These are phyloP conservation scores for Steinernema khuongi DNA, from an alignment of 1,140 invertebrate genomes.

Conservation along the genomic window DNA sequence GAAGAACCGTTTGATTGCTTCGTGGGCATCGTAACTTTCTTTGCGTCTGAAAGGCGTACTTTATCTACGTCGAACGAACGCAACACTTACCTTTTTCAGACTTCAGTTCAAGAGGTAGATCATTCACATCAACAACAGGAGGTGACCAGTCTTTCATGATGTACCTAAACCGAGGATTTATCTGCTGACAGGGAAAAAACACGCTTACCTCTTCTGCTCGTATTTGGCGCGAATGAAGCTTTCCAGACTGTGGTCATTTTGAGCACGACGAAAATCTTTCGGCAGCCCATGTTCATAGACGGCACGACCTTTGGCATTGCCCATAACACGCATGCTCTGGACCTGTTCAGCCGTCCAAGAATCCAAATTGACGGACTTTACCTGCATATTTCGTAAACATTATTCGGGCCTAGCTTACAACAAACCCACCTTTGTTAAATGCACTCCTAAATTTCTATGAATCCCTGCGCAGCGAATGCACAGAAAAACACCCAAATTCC, in stretches of 20 bases:
- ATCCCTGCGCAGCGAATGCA: slow-evolving; percentile 97
- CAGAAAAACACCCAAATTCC: slow-evolving; percentile 94
- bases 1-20: not conserved
- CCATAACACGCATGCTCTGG: slow-evolving; percentile 85
- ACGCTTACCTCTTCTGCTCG: slow-evolving; percentile 84
- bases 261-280: slow-evolving; percentile 85
- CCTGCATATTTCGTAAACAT: slow-evolving; percentile 61
- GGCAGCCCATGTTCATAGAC: slow-evolving; percentile 95
- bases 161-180: slow-evolving; percentile 26
- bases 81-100: not conserved
- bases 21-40: not conserved
- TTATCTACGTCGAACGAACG: not conserved
- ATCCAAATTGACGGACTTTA: slow-evolving; percentile 94
- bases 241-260: slow-evolving; percentile 77
- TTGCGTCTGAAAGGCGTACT: not conserved
- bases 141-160: slow-evolving; percentile 29
- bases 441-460: slow-evolving; percentile 91
- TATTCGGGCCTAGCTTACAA: not conserved
- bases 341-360: slow-evolving; percentile 95
- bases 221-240: slow-evolving; percentile 94
- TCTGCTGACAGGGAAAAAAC: slow-evolving; percentile 4
- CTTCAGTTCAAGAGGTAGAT: slow-evolving; percentile 20
- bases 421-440: slow-evolving; percentile 70
- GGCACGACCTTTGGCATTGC: slow-evolving; percentile 87
- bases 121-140: slow-evolving; percentile 30